Percentiles rank a stretch among this genome's conserved stretches.
Evolutionary conservation across 2,797 vertebrate species (phyloP).

Genomic region (Sphenopsis melanotis): DNA sequence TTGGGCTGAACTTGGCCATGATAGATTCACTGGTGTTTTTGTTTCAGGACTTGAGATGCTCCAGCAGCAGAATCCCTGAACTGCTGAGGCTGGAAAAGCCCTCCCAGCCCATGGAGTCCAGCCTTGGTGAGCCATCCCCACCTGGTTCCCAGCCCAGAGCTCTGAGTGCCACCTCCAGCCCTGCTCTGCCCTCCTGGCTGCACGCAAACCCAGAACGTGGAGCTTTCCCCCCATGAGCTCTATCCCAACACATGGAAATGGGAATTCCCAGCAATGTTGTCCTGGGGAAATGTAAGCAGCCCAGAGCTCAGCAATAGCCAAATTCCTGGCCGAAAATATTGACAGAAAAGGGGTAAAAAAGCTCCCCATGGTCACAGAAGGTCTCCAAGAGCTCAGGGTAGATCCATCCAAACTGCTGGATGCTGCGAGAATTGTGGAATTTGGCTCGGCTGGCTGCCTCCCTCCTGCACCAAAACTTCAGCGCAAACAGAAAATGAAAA

Average conservation of each 20-base stretch:
- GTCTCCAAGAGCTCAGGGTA: background rate
- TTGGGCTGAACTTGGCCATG: background rate
- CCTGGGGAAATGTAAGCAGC: background rate
- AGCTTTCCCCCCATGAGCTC: background rate
- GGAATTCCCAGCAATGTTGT: background rate
- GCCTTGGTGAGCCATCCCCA: fast-evolving
- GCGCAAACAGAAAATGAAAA: background rate
- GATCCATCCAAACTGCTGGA: background rate
- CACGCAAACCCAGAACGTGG: fast-evolving
- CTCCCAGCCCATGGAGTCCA: fast-evolving
- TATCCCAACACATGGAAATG: background rate
- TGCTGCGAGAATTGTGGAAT: background rate
- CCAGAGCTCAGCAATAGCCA: background rate
- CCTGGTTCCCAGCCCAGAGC: background rate
- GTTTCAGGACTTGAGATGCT: background rate
- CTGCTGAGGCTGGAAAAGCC: background rate
- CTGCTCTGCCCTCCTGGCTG: background rate
- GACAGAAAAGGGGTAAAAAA: background rate
- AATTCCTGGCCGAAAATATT: background rate
- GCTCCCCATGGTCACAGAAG: background rate
- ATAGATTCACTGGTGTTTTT: background rate
- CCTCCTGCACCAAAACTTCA: constrained; percentile 41
- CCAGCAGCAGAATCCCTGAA: background rate
- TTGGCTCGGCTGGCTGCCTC: background rate
- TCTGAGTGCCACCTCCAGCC: background rate